Evolutionary conservation across 2,797 vertebrate species (phyloP).

Genomic region (Leuciscus waleckii): DNA sequence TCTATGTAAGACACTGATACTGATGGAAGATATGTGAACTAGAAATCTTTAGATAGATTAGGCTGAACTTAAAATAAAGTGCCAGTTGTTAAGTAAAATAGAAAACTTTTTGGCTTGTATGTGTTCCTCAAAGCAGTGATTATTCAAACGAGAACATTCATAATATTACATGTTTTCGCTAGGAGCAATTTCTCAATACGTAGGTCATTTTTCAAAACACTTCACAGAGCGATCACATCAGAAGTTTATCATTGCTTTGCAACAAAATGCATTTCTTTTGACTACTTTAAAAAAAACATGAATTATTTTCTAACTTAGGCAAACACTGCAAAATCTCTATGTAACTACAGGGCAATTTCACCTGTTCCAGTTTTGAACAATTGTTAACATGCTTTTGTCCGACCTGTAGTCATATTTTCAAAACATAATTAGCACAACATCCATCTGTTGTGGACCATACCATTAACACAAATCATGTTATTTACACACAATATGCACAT

Average conservation of each 20-base stretch:
- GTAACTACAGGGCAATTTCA: background rate
- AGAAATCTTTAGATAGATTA: background rate
- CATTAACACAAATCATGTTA: background rate
- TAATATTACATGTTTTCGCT: background rate
- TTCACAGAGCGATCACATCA: background rate
- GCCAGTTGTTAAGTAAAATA: background rate
- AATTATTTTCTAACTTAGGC: background rate
- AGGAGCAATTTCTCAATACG: background rate
- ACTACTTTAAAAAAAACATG: background rate
- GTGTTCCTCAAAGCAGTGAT: background rate
- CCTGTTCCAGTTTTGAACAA: background rate
- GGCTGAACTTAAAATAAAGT: constrained; percentile 9
- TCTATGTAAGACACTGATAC: constrained; percentile 82
- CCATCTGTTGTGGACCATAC: background rate
- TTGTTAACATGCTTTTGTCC: background rate
- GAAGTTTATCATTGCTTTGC: background rate
- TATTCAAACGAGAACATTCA: background rate
- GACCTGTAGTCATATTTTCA: background rate
- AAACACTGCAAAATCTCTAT: background rate
- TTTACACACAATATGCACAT: no score
- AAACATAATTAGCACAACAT: background rate
- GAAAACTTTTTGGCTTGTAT: background rate
- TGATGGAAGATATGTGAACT: no score
- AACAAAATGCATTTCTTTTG: background rate
- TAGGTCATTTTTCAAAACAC: background rate